Conservation (phyloP, 1,140 invertebrate species). For the Drosophila malerkotliana region DNA sequence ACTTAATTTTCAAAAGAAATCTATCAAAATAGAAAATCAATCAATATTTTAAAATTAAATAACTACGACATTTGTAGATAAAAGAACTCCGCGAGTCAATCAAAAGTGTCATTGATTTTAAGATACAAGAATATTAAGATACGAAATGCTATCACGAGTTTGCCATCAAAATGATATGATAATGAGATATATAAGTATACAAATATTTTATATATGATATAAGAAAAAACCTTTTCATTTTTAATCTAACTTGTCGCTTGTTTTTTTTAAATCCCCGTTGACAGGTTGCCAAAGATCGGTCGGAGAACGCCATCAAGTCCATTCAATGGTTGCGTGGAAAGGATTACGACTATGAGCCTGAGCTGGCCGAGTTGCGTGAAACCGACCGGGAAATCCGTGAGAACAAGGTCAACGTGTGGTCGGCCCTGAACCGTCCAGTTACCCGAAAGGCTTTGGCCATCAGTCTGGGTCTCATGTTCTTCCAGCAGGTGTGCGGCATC, state of each 20-base stretch:
- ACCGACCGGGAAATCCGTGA: conserved; percentile 86
- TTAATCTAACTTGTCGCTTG: conserved; percentile 2
- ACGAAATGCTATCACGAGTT: conserved; percentile 23
- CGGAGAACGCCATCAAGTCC: conserved; percentile 87
- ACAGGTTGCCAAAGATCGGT: conserved; percentile 85
- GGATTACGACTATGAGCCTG: conserved; percentile 87
- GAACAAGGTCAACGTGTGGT: conserved; percentile 85
- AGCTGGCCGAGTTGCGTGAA: conserved; percentile 86
- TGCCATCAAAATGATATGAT: conserved; percentile 14
- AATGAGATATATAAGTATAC: neutral
- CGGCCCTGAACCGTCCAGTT: conserved; percentile 86
- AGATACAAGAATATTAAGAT: conserved; percentile 1
- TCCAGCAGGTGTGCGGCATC: conserved; percentile 94
- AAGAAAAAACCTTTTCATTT: neutral
- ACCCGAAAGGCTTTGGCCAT: conserved; percentile 89
- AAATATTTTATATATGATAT: too few relatives aligned
- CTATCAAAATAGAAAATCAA: neutral
- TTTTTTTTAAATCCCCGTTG: conserved; percentile 10
- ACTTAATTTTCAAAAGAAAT: neutral
- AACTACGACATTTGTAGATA: neutral
- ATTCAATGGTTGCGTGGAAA: conserved; percentile 88
- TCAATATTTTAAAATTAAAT: neutral
- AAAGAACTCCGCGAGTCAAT: conserved; percentile 8
- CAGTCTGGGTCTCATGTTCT: conserved; percentile 91
- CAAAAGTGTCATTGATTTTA: neutral